A percentile compares a stretch with the other conserved stretches of the same genome.
phyloP scores from a whole-genome alignment of 2,888 invertebrate species.

The Epiblema foenella region DNA sequence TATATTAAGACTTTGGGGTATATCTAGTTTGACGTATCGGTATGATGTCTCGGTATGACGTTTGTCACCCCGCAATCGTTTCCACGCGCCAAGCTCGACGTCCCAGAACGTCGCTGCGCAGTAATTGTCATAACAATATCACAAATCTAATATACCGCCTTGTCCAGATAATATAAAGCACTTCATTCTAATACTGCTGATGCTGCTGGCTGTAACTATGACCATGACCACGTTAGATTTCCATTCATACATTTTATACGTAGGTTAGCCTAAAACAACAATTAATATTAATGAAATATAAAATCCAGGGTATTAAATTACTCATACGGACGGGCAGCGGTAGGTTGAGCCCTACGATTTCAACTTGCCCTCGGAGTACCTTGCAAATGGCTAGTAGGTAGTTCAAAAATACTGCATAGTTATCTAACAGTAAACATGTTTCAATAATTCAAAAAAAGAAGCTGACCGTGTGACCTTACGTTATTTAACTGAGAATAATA shows the following conservation, averaged over 20 bases:
- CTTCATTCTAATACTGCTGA: background rate
- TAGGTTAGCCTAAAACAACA: background rate
- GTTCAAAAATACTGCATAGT: constrained; percentile 6
- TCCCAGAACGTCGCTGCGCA: too few relatives aligned
- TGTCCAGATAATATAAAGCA: background rate
- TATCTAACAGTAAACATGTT: constrained; percentile 1
- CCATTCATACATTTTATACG: background rate
- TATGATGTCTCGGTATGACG: too few relatives aligned
- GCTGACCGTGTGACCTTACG: too few relatives aligned
- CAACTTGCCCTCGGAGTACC: constrained; percentile 28
- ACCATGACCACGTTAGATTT: background rate
- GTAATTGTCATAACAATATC: background rate
- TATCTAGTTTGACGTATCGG: too few relatives aligned
- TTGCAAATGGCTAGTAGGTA: constrained; percentile 27
- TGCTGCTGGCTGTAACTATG: too few relatives aligned
- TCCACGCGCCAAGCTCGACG: too few relatives aligned
- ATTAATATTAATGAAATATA: constrained; percentile 30
- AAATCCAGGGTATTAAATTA: constrained; percentile 31
- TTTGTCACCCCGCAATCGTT: too few relatives aligned
- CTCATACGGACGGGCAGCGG: constrained; percentile 5
- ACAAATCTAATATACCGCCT: background rate
- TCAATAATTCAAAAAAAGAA: background rate
- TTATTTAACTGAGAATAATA: too few relatives aligned
- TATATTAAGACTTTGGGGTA: too few relatives aligned
- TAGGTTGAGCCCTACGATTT: constrained; percentile 25